Percentiles rank a stretch among this genome's conserved stretches.
These are phyloP conservation scores for Oxyruncus cristatus DNA, from an alignment of 2,113 vertebrate species.

Conservation along the genomic window DNA sequence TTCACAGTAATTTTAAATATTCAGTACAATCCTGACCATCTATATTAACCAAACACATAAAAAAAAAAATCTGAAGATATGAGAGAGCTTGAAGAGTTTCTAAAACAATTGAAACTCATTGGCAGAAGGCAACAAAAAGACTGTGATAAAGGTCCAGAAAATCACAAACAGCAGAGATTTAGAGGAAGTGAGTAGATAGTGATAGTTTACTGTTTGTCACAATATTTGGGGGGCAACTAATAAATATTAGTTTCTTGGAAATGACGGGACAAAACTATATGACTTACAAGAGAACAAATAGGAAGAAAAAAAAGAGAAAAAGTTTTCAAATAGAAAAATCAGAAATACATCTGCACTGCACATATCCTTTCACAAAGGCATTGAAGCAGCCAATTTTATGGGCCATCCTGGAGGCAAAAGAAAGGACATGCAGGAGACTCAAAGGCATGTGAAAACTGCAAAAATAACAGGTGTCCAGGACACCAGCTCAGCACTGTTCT, in stretches of 20 bases:
- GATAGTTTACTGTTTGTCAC: not conserved
- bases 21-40: not conserved
- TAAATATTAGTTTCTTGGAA: not conserved
- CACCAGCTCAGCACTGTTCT: not conserved
- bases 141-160: not conserved
- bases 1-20: not conserved
- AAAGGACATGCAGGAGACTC: not conserved
- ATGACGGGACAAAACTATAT: not conserved
- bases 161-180: not conserved
- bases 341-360: not conserved
- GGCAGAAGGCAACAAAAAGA: not conserved
- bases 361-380: not conserved
- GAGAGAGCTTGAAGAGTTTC: not conserved
- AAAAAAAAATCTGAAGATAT: not conserved
- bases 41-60: not conserved
- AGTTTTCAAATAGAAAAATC: not conserved
- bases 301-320: not conserved
- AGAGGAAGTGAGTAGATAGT: not conserved
- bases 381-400: not conserved
- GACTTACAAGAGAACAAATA: not conserved
- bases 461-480: not conserved
- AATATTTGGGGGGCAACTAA: not conserved
- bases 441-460: not conserved
- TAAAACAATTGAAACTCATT: not conserved
- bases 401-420: not conserved